phyloP scores from a whole-genome alignment of 1,140 invertebrate genomes.

The Drosophila sp. region DNA sequence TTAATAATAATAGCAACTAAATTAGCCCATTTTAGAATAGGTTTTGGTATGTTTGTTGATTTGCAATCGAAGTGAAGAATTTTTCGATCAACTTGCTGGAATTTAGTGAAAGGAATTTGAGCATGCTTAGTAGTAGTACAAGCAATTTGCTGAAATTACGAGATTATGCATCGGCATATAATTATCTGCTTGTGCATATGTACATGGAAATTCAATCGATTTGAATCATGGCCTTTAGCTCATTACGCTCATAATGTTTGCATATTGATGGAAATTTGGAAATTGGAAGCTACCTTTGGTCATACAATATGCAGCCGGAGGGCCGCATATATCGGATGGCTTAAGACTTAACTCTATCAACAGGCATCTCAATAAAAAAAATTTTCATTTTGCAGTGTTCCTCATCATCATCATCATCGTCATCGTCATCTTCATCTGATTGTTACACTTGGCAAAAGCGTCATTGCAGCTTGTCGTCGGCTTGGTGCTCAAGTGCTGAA shows the following conservation, averaged over 20 bases:
- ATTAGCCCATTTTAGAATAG: too few species aligned
- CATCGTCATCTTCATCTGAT: constrained; percentile 67
- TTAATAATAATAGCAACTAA: too few species aligned
- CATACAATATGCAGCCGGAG: not conserved
- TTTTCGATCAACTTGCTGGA: not conserved
- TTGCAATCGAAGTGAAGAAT: too few species aligned
- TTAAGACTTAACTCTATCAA: not conserved
- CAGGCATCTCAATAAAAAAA: not conserved
- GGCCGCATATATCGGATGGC: too few species aligned
- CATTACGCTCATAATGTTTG: not conserved
- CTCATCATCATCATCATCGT: constrained; percentile 25
- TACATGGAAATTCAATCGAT: constrained; percentile 2
- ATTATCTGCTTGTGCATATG: not conserved
- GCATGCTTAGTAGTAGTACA: not conserved
- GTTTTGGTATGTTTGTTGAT: too few species aligned
- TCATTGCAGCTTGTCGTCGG: constrained; percentile 38
- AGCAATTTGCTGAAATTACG: not conserved
- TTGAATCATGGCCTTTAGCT: not conserved
- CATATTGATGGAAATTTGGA: constrained; percentile 1
- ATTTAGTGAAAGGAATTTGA: not conserved
- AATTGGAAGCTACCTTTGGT: not conserved
- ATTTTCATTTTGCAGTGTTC: not conserved
- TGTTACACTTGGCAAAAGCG: constrained; percentile 55
- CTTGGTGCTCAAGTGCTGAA: constrained; percentile 50
- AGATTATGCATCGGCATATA: not conserved